Evolutionary conservation across 2,113 vertebrate species (phyloP).

Genomic region (Pheucticus melanocephalus): DNA sequence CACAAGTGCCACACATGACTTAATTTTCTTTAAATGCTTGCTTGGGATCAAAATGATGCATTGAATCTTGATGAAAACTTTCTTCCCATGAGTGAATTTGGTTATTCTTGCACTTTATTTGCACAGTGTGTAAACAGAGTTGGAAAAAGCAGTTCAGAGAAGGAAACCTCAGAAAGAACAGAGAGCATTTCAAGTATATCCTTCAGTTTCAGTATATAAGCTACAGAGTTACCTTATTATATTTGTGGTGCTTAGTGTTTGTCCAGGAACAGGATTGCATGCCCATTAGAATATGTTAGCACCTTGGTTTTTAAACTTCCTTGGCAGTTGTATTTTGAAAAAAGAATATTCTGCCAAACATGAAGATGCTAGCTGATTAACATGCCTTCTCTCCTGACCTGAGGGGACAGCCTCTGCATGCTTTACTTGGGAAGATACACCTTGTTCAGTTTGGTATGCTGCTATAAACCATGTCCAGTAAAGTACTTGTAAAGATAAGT

Average conservation of each 20-base stretch:
- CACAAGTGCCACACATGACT: neutral
- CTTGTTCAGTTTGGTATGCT: neutral
- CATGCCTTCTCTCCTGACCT: neutral
- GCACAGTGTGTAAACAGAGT: neutral
- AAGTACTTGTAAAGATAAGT: neutral
- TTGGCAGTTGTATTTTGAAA: neutral
- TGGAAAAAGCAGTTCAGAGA: neutral
- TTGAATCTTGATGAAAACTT: neutral
- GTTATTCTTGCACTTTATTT: neutral
- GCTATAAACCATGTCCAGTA: neutral
- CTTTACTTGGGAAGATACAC: neutral
- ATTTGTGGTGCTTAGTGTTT: neutral
- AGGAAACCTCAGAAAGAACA: neutral
- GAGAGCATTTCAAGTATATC: neutral
- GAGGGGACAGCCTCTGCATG: neutral
- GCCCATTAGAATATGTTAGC: neutral
- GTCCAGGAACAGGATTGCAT: neutral
- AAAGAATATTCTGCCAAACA: neutral
- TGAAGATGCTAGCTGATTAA: neutral
- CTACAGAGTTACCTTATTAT: neutral
- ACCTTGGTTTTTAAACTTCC: neutral
- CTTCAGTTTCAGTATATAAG: neutral
- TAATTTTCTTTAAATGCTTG: neutral
- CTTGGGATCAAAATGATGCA: neutral
- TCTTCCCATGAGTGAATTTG: neutral